These are phyloP conservation scores for Craterocephalus amniculus DNA, from an alignment of 2,797 vertebrate genomes.

Conservation along the genomic window DNA sequence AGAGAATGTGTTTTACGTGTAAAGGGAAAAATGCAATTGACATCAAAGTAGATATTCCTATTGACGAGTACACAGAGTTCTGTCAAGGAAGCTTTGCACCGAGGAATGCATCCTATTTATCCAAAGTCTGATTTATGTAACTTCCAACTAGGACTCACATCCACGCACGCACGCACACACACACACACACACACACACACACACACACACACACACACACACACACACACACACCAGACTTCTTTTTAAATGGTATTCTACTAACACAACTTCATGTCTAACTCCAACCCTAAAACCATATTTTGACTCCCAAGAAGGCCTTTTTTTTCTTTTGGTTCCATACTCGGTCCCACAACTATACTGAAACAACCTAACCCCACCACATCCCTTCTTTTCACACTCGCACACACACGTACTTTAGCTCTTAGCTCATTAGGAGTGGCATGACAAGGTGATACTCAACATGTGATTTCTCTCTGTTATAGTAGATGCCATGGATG, in stretches of 20 bases:
- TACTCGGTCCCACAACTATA: neutral
- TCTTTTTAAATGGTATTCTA: neutral
- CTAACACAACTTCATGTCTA: neutral
- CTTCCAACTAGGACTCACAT: conserved; percentile 40
- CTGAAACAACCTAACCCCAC: neutral
- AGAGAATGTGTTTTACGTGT: conserved; percentile 26
- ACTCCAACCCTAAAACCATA: neutral
- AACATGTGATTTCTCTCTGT: conserved; percentile 69
- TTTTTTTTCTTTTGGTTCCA: neutral
- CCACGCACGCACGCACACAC: conserved; percentile 14
- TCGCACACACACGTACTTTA: conserved; percentile 21
- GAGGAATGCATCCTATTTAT: conserved; percentile 57
- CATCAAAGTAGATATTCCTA: conserved; percentile 29
- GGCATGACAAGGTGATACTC: conserved; percentile 53
- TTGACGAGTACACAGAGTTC: conserved; percentile 14
- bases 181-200: too few species aligned
- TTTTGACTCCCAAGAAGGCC: neutral
- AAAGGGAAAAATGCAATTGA: conserved; percentile 15
- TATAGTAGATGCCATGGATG: conserved; percentile 38
- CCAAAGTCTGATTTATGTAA: conserved; percentile 39
- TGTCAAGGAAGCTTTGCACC: conserved; percentile 46
- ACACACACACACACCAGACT: conserved; percentile 15
- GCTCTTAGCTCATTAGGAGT: conserved; percentile 60
- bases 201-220: conserved; percentile 33
- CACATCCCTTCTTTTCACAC: neutral